Evolutionary conservation across 1,140 invertebrate genomes (phyloP).

Genomic region (Trachymyrmex septentrionalis): DNA sequence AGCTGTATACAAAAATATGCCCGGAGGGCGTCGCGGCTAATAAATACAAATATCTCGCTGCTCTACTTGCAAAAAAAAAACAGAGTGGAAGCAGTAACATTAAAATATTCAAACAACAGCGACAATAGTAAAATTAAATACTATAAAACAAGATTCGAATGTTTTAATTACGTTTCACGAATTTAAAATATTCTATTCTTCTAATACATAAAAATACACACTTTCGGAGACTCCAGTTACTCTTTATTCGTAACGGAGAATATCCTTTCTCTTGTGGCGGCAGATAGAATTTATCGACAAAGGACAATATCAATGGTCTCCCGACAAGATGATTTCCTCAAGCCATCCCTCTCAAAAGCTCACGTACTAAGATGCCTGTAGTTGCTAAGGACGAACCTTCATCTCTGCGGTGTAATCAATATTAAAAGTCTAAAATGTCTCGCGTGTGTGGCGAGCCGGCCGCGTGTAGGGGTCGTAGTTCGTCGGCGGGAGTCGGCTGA

Average conservation of each 20-base stretch:
- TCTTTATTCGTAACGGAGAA: slow-evolving; percentile 10
- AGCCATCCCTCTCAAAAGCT: slow-evolving; percentile 4
- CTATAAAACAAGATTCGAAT: not conserved
- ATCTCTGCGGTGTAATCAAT: slow-evolving; percentile 81
- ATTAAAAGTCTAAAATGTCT: slow-evolving; percentile 85
- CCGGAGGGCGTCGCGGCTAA: slow-evolving; percentile 22
- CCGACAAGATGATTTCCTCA: slow-evolving; percentile 6
- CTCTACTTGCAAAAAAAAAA: not conserved
- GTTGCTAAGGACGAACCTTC: slow-evolving; percentile 60
- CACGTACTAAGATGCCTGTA: slow-evolving; percentile 20
- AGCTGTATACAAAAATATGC: slow-evolving; percentile 38
- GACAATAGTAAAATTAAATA: slow-evolving; percentile 33
- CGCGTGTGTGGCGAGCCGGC: slow-evolving; percentile 81
- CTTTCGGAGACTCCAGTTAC: not conserved
- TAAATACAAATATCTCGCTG: slow-evolving; percentile 25
- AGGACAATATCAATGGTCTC: slow-evolving; percentile 16
- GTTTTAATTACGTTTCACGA: not conserved
- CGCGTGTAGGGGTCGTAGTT: slow-evolving; percentile 75
- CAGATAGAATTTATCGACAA: slow-evolving; percentile 41
- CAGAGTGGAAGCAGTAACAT: not conserved
- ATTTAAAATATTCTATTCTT: not conserved
- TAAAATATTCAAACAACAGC: slow-evolving; percentile 16
- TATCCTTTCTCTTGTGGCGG: not conserved
- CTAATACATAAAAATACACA: not conserved
- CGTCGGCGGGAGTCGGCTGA: slow-evolving; percentile 74